These are phyloP conservation scores for Sclerurus mexicanus DNA, from an alignment of 2,113 vertebrate genomes.

Conservation along the genomic window DNA sequence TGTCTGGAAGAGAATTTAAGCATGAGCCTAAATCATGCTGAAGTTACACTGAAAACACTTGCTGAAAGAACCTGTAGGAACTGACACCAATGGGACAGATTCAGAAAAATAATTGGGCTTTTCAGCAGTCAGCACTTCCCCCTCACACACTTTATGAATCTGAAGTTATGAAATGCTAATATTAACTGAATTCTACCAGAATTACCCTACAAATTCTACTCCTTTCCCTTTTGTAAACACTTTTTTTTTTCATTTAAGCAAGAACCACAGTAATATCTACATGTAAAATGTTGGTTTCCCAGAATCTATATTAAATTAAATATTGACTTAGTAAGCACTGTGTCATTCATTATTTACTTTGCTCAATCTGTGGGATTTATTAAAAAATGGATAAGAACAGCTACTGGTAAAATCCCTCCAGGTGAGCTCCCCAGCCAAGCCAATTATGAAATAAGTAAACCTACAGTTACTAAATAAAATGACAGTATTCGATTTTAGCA, in stretches of 20 bases:
- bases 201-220: not conserved
- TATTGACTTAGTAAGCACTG: slow-evolving; percentile 68
- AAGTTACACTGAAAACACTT: not conserved
- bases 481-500: slow-evolving; percentile 59
- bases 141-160: not conserved
- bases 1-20: not conserved
- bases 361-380: slow-evolving; percentile 71
- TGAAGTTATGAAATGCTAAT: not conserved
- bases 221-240: not conserved
- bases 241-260: not conserved
- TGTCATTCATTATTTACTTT: slow-evolving; percentile 75
- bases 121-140: not conserved
- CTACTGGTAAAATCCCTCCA: slow-evolving; percentile 52
- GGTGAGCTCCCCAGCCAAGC: slow-evolving; percentile 50
- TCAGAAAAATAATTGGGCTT: not conserved
- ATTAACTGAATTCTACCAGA: not conserved
- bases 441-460: slow-evolving; percentile 75
- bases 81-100: not conserved
- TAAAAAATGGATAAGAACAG: slow-evolving; percentile 66
- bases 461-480: slow-evolving; percentile 53
- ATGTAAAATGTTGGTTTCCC: slow-evolving; percentile 54
- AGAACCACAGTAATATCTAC: slow-evolving; percentile 13
- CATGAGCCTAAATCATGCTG: not conserved
- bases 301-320: slow-evolving; percentile 72
- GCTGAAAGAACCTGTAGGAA: not conserved